Percentiles rank a stretch among this genome's conserved stretches.
These are phyloP conservation scores for Oryzias celebensis DNA, from an alignment of 2,113 vertebrate species.

Conservation along the genomic window DNA sequence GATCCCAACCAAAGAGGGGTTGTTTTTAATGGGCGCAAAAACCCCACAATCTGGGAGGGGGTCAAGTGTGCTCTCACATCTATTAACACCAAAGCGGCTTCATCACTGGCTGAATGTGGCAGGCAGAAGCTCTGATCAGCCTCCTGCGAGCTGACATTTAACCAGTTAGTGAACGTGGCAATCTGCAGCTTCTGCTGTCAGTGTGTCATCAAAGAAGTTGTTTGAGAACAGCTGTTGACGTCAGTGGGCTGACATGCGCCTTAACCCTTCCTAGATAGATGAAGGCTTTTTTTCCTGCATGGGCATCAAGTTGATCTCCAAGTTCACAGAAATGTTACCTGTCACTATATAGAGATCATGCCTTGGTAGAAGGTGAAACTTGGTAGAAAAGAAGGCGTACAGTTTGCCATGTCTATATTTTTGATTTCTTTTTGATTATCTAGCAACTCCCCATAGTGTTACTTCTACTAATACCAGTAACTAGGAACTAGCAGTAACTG, in stretches of 20 bases:
- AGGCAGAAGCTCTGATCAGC: conserved; percentile 57
- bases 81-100: conserved; percentile 65
- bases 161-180: conserved; percentile 65
- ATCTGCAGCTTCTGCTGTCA: conserved; percentile 62
- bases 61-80: conserved; percentile 65
- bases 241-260: conserved; percentile 59
- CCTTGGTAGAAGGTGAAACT: conserved; percentile 14
- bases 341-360: conserved; percentile 21
- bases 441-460: too few relatives aligned
- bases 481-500: too few relatives aligned
- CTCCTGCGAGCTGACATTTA: conserved; percentile 55
- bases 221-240: conserved; percentile 74
- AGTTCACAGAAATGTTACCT: conserved; percentile 47
- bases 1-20: conserved; percentile 55
- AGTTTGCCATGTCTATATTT: too few relatives aligned
- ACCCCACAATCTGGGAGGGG: conserved; percentile 57
- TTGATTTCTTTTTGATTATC: too few relatives aligned
- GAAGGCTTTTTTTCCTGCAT: conserved; percentile 45
- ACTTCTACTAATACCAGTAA: too few relatives aligned
- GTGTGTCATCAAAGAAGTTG: conserved; percentile 72
- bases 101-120: conserved; percentile 53
- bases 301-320: conserved; percentile 42
- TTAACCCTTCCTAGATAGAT: conserved; percentile 51
- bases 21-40: conserved; percentile 54
- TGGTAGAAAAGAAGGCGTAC: not conserved